phyloP scores from a whole-genome alignment of 2,888 invertebrate genomes.

The Ptychoptera contaminata region DNA sequence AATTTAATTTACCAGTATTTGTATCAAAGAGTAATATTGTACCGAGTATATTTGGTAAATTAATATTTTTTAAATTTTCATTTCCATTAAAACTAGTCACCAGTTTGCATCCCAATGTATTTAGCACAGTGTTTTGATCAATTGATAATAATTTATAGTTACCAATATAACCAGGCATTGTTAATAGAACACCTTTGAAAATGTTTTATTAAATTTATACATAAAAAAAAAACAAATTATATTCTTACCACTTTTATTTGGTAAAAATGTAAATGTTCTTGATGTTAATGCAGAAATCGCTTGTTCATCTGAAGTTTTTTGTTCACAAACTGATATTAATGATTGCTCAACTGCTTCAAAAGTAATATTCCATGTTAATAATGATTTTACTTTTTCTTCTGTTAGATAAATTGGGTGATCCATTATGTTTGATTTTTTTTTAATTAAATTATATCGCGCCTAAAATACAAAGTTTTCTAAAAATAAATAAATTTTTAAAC shows the following conservation, averaged over 20 bases:
- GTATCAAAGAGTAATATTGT: conserved; percentile 32
- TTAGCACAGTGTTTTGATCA: conserved; percentile 8
- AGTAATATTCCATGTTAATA: conserved; percentile 28
- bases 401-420: too few relatives aligned
- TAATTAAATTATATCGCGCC: too few relatives aligned
- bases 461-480: too few relatives aligned
- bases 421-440: too few relatives aligned
- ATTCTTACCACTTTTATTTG: neutral
- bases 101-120: conserved; percentile 33
- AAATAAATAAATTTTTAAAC: too few relatives aligned
- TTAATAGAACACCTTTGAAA: conserved; percentile 18
- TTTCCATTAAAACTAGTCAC: conserved; percentile 32
- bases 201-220: neutral
- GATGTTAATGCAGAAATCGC: conserved; percentile 22
- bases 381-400: too few relatives aligned
- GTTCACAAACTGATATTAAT: conserved; percentile 19
- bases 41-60: conserved; percentile 30
- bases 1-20: conserved; percentile 29
- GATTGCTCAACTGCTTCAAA: conserved; percentile 28
- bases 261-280: conserved; percentile 19
- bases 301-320: conserved; percentile 1
- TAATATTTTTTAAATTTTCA: conserved; percentile 15
- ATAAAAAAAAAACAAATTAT: neutral
- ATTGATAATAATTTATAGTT: conserved; percentile 18
- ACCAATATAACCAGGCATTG: conserved; percentile 35